phyloP scores from a whole-genome alignment of 2,797 vertebrate species.

The Phrynocephalus vlangalii region DNA sequence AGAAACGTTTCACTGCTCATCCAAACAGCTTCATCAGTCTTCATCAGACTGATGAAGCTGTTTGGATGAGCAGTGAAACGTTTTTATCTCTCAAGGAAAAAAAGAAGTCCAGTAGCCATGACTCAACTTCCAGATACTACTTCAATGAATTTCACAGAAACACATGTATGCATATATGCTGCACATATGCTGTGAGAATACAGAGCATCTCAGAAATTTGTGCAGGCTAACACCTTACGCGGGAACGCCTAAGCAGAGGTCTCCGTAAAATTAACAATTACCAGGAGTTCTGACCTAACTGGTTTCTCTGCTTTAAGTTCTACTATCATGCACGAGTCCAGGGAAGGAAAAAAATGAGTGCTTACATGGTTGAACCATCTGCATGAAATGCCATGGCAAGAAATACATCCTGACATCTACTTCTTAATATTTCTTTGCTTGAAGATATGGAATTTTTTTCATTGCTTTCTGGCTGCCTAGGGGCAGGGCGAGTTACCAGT shows the following conservation, averaged over 20 bases:
- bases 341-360: background rate
- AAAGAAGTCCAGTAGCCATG: too few species aligned
- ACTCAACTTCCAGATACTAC: too few species aligned
- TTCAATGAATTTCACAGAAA: background rate
- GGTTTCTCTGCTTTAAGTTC: background rate
- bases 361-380: background rate
- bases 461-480: background rate
- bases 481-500: background rate
- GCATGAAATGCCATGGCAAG: background rate
- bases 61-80: too few species aligned
- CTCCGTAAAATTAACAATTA: background rate
- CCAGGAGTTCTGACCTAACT: background rate
- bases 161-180: background rate
- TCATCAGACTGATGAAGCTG: too few species aligned
- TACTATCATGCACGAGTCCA: too few species aligned
- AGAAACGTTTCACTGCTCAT: too few species aligned
- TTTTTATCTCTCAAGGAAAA: too few species aligned
- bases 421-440: slow-evolving; percentile 1
- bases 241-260: background rate
- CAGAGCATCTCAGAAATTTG: too few species aligned
- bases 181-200: background rate
- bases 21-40: too few species aligned
- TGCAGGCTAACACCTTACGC: background rate
- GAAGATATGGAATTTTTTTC: background rate
- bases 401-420: background rate